Percentiles rank a stretch among this genome's conserved stretches.
Evolutionary conservation across 2,888 invertebrate species (phyloP).

Genomic region (Orthosia cruda): DNA sequence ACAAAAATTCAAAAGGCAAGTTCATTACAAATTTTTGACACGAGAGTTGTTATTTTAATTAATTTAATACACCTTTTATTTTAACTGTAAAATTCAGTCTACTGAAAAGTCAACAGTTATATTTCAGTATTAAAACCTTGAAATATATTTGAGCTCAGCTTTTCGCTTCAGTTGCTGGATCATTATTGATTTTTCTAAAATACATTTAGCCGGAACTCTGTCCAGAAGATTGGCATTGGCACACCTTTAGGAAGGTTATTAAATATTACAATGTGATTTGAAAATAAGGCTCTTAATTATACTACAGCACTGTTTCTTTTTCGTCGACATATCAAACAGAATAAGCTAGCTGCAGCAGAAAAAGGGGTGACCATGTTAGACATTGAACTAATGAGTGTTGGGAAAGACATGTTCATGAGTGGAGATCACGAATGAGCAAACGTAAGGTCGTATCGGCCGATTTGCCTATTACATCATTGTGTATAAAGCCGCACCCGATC

Average conservation of each 20-base stretch:
- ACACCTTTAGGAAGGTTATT: conserved; percentile 8
- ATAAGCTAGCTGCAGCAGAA: background rate
- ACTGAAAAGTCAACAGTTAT: conserved; percentile 14
- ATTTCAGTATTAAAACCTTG: conserved; percentile 14
- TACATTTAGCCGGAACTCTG: conserved; percentile 29
- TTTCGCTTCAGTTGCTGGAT: background rate
- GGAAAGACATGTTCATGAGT: no score
- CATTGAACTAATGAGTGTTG: no score
- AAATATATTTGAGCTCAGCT: conserved; percentile 9
- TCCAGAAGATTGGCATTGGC: conserved; percentile 21
- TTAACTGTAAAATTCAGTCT: background rate
- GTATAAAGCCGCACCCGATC: no score
- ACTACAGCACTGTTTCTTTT: background rate
- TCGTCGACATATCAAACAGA: background rate
- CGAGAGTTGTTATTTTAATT: background rate
- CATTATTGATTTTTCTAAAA: conserved; percentile 46
- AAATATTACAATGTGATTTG: conserved; percentile 4
- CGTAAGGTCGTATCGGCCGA: no score
- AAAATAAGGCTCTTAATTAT: background rate
- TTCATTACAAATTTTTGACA: background rate
- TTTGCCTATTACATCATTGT: no score
- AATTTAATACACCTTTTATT: background rate
- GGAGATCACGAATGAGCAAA: no score
- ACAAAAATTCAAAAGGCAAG: background rate
- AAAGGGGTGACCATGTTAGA: no score